Conservation (phyloP, 2,113 vertebrate genomes). For the Cheilinus undulatus region DNA sequence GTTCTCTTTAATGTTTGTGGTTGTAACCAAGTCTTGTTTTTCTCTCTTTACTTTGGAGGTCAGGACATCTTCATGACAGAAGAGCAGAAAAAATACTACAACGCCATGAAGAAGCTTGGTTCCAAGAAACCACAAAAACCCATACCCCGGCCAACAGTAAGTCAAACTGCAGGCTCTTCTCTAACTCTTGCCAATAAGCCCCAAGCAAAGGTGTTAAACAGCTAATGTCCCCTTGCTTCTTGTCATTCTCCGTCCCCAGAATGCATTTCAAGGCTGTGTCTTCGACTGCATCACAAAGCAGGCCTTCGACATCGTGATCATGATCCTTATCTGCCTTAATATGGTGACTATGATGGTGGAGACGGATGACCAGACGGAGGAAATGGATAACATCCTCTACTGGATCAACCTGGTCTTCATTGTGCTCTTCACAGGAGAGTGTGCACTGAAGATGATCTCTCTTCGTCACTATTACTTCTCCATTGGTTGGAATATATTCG, state of each 20-base stretch:
- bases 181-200: background rate
- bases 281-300: constrained; percentile 97
- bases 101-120: constrained; percentile 96
- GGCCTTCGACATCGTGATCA: constrained; percentile 97
- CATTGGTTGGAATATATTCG: constrained; percentile 98
- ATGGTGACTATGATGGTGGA: constrained; percentile 99
- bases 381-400: constrained; percentile 89
- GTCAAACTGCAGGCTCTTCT: background rate
- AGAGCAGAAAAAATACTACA: constrained; percentile 98
- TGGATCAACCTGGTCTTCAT: constrained; percentile 97
- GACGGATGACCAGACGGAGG: constrained; percentile 91
- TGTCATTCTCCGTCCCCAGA: constrained; percentile 79
- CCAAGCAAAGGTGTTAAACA: background rate
- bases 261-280: constrained; percentile 95
- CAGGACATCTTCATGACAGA: constrained; percentile 99
- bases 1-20: constrained; percentile 19
- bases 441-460: constrained; percentile 93
- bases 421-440: constrained; percentile 95
- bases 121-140: constrained; percentile 98
- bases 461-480: constrained; percentile 97
- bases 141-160: constrained; percentile 90
- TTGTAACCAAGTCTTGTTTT: constrained; percentile 86
- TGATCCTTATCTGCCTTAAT: constrained; percentile 99
- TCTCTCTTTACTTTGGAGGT: constrained; percentile 85
- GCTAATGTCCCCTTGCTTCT: background rate